Conservation (phyloP, 2,888 invertebrate species). For the Quadriops clusia region DNA sequence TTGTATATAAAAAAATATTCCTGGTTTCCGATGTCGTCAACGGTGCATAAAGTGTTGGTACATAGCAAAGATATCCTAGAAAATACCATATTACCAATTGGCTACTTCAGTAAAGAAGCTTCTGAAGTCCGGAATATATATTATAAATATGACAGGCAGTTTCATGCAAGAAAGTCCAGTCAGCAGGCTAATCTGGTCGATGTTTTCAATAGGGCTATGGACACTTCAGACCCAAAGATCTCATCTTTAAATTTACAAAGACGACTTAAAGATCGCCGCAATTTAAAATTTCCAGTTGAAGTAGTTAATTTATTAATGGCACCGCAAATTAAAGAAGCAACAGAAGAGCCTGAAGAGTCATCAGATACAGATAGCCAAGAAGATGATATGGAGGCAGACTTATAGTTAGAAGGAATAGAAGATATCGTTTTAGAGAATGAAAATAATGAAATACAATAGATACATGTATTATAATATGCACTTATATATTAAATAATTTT, state of each 20-base stretch:
- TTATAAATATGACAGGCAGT: constrained; percentile 1
- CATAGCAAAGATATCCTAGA: constrained; percentile 3
- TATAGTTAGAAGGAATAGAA: constrained; percentile 6
- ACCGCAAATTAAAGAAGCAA: constrained; percentile 2
- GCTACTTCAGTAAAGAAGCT: constrained; percentile 3
- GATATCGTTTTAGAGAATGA: no score
- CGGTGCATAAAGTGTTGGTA: constrained; percentile 6
- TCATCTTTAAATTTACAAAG: no score
- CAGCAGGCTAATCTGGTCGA: background rate
- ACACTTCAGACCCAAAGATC: no score
- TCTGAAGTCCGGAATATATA: background rate
- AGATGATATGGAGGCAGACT: constrained; percentile 1
- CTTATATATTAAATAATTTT: no score
- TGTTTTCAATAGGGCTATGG: background rate
- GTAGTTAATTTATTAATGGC: constrained; percentile 2
- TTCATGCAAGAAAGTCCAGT: constrained; percentile 2
- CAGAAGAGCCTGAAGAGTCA: constrained; percentile 1
- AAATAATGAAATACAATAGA: constrained; percentile 1
- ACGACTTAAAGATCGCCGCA: no score
- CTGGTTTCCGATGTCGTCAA: constrained; percentile 6
- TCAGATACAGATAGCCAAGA: constrained; percentile 3
- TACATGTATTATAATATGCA: no score
- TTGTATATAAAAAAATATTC: constrained; percentile 5
- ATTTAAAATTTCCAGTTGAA: no score
- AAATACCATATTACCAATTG: constrained; percentile 3